Base-by-base conservation (phyloP, 2,888 invertebrate species). In the Hipparchia semele region DNA sequence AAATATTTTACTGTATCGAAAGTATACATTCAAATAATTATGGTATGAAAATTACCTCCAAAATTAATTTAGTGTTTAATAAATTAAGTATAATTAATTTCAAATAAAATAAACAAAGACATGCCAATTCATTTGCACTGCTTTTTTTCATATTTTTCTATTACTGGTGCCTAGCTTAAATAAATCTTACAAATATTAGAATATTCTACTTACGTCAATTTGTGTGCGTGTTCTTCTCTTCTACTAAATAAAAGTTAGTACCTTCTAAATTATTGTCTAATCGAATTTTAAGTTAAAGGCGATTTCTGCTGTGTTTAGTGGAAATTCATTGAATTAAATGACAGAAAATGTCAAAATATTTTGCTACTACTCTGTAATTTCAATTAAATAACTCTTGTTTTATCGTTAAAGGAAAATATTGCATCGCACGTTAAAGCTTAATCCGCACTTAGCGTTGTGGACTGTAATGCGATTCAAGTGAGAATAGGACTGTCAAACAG, bases 101-200 rank as follows among this genome's bases (percentile, higher is more conserved):
- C 7, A 8, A 58, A 13, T 58, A 58, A 58, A 12, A 12, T 53
- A 12, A 23, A 12, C 53, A 8, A 65, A 65, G 23, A 33, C 33
- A 49, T 49, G 56, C 58, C 58, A 49, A 68, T 49, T 62, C 12
- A 12, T 62, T 7, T n/a, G 1, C 5, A n/a, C 46, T 59, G 5
- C 45, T 23, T 33, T 23, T 49, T 51, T 13, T 51, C 62, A 53
- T 68, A 67, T 56, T 56, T 23, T 54, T 58, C n/a, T 68, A 2
- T 59, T 60, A 69, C 51, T 45, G 73, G 73, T 73, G 71, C 73
- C 73, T 58, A 65, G n/a, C 46, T 68, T 68, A 71, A 68, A 60
- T 39, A 65, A 56, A 68, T 60, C 68, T 73, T 73, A 69, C n/a
- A 69, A 71, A 71, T 60, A 49, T 23, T 62, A 70, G 70, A 56